Evolutionary conservation across 2,888 invertebrate genomes (phyloP), one percentile per base, ranked within the genome.

Genomic region (Ceriagrion tenellum): DNA sequence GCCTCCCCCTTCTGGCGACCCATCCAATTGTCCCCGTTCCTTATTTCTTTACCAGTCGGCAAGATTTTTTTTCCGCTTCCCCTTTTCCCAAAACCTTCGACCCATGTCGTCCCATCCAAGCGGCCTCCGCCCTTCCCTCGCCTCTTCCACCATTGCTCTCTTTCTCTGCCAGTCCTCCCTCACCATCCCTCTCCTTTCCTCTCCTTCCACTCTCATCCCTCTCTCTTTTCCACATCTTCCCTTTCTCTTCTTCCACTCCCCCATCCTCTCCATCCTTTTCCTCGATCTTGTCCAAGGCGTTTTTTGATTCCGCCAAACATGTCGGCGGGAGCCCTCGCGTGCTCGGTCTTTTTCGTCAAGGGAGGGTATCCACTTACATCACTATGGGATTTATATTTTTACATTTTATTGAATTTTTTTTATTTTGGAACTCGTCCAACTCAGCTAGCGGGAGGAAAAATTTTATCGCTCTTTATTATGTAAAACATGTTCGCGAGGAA

Each of bases 391-490:
- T 93, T 93, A 59, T 59, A 59, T 59, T 59, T 59, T 8, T 56
- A 56, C 16, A 12, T 56, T 56, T 16, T 16, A 12, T 16, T 16
- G 56, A 8, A 12, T 56, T 59, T 59, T 20, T 59, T 59, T 59
- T 59, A 20, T 89, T 93, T 93, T 69, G 93, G 93, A 93, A 93
- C 93, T 93, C 74, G 74, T 69, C 93, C 93, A 93, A 93, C 93
- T 69, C 93, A 69, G 63, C 93, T 91, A 91, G 91, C 91, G 91
- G 91, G 69, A 93, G 93, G 93, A 93, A 93, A 69, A 93, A 74
- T 93, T 93, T 93, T 93, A 93, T 93, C 93, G 93, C 93, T 93
- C 93, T 93, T 93, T 93, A 93, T 93, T 93, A 93, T 93, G 93
- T 93, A 93, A 93, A 93, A 93, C 93, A 93, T 93, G 93, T 93